Conservation (phyloP, 2,113 vertebrate genomes). For the Pandion haliaetus region DNA sequence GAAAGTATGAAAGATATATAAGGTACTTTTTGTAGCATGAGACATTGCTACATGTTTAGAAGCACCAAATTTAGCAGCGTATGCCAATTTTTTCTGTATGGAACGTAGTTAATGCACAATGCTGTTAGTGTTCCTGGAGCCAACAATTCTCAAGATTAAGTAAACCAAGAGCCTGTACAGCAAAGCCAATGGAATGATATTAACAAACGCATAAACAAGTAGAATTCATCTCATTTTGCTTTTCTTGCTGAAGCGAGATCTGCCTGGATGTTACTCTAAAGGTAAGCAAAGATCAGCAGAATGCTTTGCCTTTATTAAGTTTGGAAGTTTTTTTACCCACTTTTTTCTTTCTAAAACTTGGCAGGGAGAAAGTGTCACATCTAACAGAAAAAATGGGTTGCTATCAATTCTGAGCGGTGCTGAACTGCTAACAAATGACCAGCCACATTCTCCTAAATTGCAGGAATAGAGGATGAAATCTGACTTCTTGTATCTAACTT, state of each 20-base stretch:
- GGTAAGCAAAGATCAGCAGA: neutral
- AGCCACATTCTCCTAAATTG: neutral
- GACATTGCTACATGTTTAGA: neutral
- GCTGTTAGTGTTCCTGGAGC: neutral
- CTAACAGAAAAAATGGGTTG: neutral
- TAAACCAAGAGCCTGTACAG: neutral
- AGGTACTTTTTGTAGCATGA: neutral
- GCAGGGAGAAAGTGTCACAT: neutral
- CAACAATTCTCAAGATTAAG: neutral
- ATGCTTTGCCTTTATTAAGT: neutral
- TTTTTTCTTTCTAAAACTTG: neutral
- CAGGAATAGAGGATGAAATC: neutral
- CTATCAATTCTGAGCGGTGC: neutral
- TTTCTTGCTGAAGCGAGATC: neutral
- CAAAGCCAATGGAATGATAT: neutral
- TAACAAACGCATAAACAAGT: neutral
- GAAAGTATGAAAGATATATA: neutral
- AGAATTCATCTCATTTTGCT: neutral
- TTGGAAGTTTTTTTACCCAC: neutral
- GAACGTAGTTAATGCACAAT: neutral
- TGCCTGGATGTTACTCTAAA: neutral
- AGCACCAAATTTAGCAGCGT: neutral
- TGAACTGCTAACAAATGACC: neutral
- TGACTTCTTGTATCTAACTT: neutral
- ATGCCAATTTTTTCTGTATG: neutral